Evolutionary conservation across 2,797 vertebrate species (phyloP).

Genomic region (Hapalemur alaotrensis): DNA sequence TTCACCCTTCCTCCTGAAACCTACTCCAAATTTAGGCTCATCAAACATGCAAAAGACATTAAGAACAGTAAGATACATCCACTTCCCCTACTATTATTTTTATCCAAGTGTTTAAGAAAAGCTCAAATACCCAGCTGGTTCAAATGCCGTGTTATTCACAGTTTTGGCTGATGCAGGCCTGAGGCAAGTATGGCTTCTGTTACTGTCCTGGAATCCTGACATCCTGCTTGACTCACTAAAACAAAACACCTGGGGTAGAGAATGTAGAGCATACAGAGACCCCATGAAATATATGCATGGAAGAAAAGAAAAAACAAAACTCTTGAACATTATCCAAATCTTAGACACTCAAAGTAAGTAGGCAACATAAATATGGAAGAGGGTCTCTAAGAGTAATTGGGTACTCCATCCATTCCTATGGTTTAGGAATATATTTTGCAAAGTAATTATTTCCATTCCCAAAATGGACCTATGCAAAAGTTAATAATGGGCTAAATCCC

Average conservation of each 20-base stretch:
- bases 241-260: not conserved
- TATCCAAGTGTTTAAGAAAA: slow-evolving; percentile 19
- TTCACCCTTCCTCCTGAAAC: not conserved
- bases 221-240: not conserved
- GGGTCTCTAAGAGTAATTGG: not conserved
- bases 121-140: slow-evolving; percentile 41
- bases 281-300: not conserved
- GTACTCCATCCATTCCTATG: not conserved
- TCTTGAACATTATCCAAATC: not conserved
- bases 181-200: not conserved
- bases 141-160: slow-evolving; percentile 16
- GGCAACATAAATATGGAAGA: not conserved
- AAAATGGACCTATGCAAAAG: not conserved
- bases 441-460: not conserved
- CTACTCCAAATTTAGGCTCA: slow-evolving; percentile 14
- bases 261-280: not conserved
- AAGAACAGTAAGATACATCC: slow-evolving; percentile 33
- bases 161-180: not conserved
- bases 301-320: not conserved
- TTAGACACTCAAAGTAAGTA: not conserved
- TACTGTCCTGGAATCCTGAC: not conserved
- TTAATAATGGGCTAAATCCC: not conserved
- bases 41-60: slow-evolving; percentile 34
- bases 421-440: not conserved
- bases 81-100: slow-evolving; percentile 27